A percentile compares a stretch with the other conserved stretches of the same genome.
Evolutionary conservation across 2,113 vertebrate genomes (phyloP).

Genomic region (Antigone vipio): DNA sequence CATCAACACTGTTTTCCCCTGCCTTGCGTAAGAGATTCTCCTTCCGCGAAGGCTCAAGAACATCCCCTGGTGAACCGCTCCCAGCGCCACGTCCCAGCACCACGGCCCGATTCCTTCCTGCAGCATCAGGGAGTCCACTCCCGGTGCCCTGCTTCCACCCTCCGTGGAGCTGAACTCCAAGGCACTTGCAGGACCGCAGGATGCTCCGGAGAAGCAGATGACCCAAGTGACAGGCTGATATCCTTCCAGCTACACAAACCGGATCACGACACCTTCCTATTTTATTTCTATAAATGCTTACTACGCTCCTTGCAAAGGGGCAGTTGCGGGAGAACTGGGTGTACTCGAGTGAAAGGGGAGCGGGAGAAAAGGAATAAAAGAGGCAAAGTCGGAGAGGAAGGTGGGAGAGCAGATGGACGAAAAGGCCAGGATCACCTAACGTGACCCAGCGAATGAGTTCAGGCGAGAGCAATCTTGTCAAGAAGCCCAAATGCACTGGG

Average conservation of each 20-base stretch:
- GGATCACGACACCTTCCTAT: too few species aligned
- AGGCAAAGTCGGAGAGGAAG: background rate
- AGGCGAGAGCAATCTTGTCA: background rate
- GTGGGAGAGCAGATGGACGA: background rate
- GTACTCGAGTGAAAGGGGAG: background rate
- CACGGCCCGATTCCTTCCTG: rapidly evolving
- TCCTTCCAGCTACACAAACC: background rate
- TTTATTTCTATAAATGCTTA: background rate
- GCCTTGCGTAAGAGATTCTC: background rate
- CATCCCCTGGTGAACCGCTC: background rate
- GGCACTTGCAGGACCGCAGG: background rate
- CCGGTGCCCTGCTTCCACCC: background rate
- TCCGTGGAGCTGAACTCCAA: background rate
- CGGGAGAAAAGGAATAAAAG: background rate
- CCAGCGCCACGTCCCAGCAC: background rate
- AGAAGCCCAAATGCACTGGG: background rate
- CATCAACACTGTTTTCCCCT: background rate
- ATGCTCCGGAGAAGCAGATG: background rate
- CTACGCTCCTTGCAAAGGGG: background rate
- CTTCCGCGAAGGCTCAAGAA: background rate
- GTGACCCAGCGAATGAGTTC: background rate
- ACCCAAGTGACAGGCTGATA: background rate
- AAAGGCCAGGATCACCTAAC: background rate
- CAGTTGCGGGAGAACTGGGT: background rate
- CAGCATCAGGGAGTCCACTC: background rate